These are phyloP conservation scores for Eremophila alpestris DNA, from an alignment of 2,797 vertebrate species.

Conservation along the genomic window DNA sequence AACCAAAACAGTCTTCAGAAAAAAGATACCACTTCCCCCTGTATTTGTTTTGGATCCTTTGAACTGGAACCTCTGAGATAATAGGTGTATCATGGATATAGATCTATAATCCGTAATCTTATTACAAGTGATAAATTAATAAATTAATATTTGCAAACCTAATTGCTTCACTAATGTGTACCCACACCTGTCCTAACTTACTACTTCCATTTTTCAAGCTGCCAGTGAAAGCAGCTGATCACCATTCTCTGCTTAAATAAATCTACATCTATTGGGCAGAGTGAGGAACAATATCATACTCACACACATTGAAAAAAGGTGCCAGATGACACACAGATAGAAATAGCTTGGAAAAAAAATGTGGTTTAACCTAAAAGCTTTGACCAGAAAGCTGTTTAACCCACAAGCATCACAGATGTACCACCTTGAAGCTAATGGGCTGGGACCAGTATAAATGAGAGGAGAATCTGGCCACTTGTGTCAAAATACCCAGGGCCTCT, in stretches of 20 bases:
- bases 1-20: not conserved
- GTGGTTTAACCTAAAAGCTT: not conserved
- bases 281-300: not conserved
- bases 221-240: constrained; percentile 42
- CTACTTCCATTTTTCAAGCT: constrained; percentile 59
- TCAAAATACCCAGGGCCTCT: not conserved
- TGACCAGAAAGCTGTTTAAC: not conserved
- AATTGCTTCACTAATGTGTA: constrained; percentile 72
- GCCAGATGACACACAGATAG: not conserved
- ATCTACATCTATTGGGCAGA: not conserved
- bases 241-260: not conserved
- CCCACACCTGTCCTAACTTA: constrained; percentile 69
- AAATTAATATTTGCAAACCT: constrained; percentile 72
- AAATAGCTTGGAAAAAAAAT: not conserved
- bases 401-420: not conserved
- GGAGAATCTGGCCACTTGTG: not conserved
- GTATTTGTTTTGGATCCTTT: not conserved
- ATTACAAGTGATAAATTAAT: constrained; percentile 69
- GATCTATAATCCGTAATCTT: constrained; percentile 63
- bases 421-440: not conserved
- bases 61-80: constrained; percentile 52
- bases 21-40: too few relatives aligned
- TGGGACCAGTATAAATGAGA: not conserved
- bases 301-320: not conserved
- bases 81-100: constrained; percentile 45